Evolutionary conservation across 2,888 invertebrate genomes (phyloP), one percentile per base, ranked within the genome.

Genomic region (Proisotoma minuta): DNA sequence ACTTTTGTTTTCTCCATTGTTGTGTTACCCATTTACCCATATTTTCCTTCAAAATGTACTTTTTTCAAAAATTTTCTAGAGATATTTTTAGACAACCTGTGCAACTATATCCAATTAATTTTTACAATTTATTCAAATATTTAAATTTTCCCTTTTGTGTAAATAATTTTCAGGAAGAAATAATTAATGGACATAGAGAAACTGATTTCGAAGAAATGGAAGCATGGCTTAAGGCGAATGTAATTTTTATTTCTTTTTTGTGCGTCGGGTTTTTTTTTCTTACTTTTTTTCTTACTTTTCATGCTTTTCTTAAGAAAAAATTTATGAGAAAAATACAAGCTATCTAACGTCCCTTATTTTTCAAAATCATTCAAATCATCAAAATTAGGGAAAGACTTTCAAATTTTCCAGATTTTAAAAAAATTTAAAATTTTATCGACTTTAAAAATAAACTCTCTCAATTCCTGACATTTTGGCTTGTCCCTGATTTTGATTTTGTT

Each of bases 131-230:
- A 34, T 34, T 34, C 34, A 34, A 34, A 34, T 10, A 10, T 8
- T 34, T 34, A 12, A 34, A 12, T 34, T 8, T 8, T 10, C 8
- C 12, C 8, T 34, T 50, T 50, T 50, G 5, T n/a, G 20, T 47
- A 10, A 5, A 22, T 50, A 24, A 22, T 50, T 24, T 51, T 51
- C 26, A 51, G 51, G 51, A 51, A 51, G 27, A 51, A 51, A n/a
- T 51, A 51, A 51, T 51, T 26, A 26, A 51, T 8, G 51, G 51
- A 4, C 51, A 51, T 51, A 24, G 51, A 51, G 51, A 51, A 27
- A 51, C 51, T 4, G 51, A 51, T 27, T 51, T 51, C 28, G 51
- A 51, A 27, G 51, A 51, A 18, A 51, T 51, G 51, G 51, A 51
- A 51, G 51, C 10, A 27, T 51, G 51, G 51, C 26, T 51, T 2